Percentiles rank a stretch among this genome's conserved stretches.
phyloP scores from a whole-genome alignment of 2,888 invertebrate species.

The Pegoplata infirma region DNA sequence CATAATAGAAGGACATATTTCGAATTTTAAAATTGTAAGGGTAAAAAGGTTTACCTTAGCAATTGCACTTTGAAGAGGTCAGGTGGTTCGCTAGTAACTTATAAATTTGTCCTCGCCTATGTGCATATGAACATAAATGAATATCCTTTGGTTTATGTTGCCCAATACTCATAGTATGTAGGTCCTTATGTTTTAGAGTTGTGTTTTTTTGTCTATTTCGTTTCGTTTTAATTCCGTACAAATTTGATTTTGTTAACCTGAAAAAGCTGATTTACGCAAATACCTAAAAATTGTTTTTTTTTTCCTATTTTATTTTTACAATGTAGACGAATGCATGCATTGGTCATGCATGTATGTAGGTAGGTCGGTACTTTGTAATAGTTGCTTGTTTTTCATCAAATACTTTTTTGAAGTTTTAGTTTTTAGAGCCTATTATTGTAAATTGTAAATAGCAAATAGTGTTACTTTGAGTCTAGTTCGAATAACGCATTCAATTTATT shows the following conservation, averaged over 20 bases:
- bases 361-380: too few relatives aligned
- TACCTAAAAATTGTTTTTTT: constrained; percentile 48
- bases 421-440: constrained; percentile 49
- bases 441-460: constrained; percentile 45
- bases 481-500: constrained; percentile 59
- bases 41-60: too few relatives aligned
- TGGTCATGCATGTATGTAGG: constrained; percentile 6
- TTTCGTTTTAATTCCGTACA: constrained; percentile 67
- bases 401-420: constrained; percentile 44
- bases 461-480: constrained; percentile 49
- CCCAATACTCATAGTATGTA: constrained; percentile 47
- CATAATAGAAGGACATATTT: too few relatives aligned
- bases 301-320: constrained; percentile 19
- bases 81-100: too few relatives aligned
- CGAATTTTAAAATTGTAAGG: too few relatives aligned
- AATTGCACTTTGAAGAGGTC: too few relatives aligned
- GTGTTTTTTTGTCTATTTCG: constrained; percentile 39
- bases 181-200: constrained; percentile 59
- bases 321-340: background rate
- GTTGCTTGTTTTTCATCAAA: constrained; percentile 43
- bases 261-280: constrained; percentile 70
- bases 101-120: constrained; percentile 19
- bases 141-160: constrained; percentile 52
- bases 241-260: constrained; percentile 70
- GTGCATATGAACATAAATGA: constrained; percentile 44